Evolutionary conservation across 2,113 vertebrate species (phyloP), one percentile per base, ranked within the genome.

Genomic region (Turnix velox): DNA sequence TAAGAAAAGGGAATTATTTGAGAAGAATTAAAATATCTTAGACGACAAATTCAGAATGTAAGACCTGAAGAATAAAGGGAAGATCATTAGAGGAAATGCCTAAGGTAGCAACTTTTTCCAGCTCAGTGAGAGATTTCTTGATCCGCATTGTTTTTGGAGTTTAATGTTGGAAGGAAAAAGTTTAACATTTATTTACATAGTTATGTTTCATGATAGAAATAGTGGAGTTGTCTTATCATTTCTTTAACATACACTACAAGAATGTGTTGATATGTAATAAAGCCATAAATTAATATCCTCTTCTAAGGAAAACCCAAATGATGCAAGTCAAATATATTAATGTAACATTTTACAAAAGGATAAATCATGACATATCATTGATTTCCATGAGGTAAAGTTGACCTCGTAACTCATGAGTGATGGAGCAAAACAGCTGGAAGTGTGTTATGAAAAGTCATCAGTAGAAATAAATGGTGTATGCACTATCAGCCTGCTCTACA

Each of bases 371-470:
- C 77, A 33, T 39, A 73, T 78, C 10, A 54, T 71, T 93, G 94
- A 79, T 91, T 96, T 95, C 77, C 37, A 2, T 66, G 65, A 92
- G 20, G 94, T 93, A 81, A 61, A 81, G 61, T 69, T 79, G 9
- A 82, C 11, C 57, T 84, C n/a, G 22, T 92, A 94, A 93, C 14
- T 94, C 65, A 78, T 3, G n/a, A 84, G 49, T 43, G 94, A 92
- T 84, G n/a, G 28, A 95, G 90, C 78, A 48, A 89, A 92, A 39
- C 68, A 81, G 57, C 28, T 59, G 39, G 63, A 95, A 94, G 40
- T 66, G 49, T 87, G 25, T 81, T 75, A 81, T 35, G 65, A 93
- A 91, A 92, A 81, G 61, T 42, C 69, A 69, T 87, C 77, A 81
- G 67, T 65, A 84, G 67, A 93, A 95, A 94, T 75, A 89, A 89